Conservation (phyloP, 2,888 invertebrate genomes). For the Unio pictorum region DNA sequence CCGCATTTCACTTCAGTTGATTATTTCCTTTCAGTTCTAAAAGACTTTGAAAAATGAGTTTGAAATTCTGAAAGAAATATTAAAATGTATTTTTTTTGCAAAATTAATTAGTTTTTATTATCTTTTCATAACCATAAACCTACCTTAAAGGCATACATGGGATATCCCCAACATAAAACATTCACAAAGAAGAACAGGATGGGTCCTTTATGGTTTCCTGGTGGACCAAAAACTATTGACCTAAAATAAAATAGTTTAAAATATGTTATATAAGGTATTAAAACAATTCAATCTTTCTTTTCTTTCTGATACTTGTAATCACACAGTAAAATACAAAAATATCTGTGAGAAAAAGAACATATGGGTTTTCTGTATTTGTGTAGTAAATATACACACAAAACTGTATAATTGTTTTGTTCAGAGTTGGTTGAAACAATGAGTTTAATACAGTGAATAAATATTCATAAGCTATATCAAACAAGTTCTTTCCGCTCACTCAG, state of each 20-base stretch:
- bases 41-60: not conserved
- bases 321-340: too few relatives aligned
- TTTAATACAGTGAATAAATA: too few relatives aligned
- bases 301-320: too few relatives aligned
- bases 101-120: not conserved
- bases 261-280: too few relatives aligned
- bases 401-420: too few relatives aligned
- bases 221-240: constrained; percentile 90
- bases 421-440: too few relatives aligned
- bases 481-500: too few relatives aligned
- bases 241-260: constrained; percentile 65
- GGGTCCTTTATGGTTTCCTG: constrained; percentile 92
- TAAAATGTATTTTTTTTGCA: not conserved
- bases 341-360: too few relatives aligned
- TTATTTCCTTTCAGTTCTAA: too few relatives aligned
- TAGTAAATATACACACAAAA: not conserved
- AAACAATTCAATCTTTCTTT: too few relatives aligned
- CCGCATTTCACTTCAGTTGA: too few relatives aligned
- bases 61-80: constrained; percentile 5
- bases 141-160: constrained; percentile 91
- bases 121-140: not conserved
- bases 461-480: too few relatives aligned
- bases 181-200: constrained; percentile 88
- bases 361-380: not conserved
- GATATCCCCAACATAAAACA: constrained; percentile 91